These are phyloP conservation scores for Pyxicephalus adspersus DNA, from an alignment of 2,113 vertebrate species.

Conservation along the genomic window DNA sequence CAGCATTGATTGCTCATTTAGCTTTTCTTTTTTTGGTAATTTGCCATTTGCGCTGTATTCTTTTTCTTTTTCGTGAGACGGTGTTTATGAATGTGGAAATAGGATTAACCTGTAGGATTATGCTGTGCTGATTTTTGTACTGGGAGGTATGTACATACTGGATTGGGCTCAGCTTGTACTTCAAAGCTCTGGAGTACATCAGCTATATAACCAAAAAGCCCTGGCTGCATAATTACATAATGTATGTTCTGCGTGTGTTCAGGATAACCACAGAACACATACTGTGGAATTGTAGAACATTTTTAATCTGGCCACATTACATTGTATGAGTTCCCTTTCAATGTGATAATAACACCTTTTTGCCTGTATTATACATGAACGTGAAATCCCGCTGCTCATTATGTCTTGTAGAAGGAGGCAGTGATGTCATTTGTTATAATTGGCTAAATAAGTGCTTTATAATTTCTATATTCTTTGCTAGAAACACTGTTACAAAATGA, in stretches of 20 bases:
- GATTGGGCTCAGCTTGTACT: neutral
- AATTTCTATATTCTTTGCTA: neutral
- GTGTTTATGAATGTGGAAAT: neutral
- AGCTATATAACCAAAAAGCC: neutral
- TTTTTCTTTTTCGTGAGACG: neutral
- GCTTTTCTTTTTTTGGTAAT: constrained; percentile 14
- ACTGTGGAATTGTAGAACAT: constrained; percentile 17
- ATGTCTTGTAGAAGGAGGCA: neutral
- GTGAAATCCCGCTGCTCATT: neutral
- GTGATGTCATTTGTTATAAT: neutral
- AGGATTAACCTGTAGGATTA: constrained; percentile 11
- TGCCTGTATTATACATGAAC: neutral
- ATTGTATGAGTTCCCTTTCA: constrained; percentile 21
- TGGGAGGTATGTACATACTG: neutral
- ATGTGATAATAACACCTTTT: constrained; percentile 21
- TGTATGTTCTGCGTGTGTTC: constrained; percentile 3
- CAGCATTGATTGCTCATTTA: constrained; percentile 38
- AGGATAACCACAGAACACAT: constrained; percentile 12
- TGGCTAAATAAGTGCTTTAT: neutral
- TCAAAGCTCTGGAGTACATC: neutral
- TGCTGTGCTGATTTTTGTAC: neutral
- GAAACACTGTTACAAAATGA: too few species aligned
- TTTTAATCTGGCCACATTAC: constrained; percentile 27
- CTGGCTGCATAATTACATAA: constrained; percentile 33
- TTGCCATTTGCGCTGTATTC: neutral